A percentile compares a stretch with the other conserved stretches of the same genome.
Conservation (phyloP, 2,797 vertebrate genomes). For the Hapalemur alaotrensis region DNA sequence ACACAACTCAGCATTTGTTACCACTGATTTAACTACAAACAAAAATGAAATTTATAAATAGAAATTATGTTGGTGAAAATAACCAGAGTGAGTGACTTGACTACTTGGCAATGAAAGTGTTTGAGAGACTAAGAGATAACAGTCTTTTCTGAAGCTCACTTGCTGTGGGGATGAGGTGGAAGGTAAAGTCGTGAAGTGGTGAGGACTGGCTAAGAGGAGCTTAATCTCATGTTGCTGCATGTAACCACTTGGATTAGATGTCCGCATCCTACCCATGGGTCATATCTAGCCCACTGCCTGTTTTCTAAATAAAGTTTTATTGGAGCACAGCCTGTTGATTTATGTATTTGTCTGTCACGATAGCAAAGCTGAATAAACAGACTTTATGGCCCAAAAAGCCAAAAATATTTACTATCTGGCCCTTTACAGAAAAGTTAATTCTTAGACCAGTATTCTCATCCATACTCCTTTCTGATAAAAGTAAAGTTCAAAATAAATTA, state of each 20-base stretch:
- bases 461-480: not conserved
- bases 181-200: not conserved
- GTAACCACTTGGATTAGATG: not conserved
- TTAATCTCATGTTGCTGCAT: not conserved
- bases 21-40: not conserved
- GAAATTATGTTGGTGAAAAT: not conserved
- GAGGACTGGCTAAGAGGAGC: not conserved
- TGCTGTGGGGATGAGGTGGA: not conserved
- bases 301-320: not conserved
- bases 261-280: not conserved
- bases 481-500: conserved; percentile 25
- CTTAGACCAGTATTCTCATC: not conserved
- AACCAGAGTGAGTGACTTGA: not conserved
- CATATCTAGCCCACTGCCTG: not conserved
- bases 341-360: not conserved
- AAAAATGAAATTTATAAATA: not conserved
- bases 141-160: not conserved
- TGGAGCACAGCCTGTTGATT: not conserved
- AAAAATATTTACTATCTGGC: not conserved
- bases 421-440: not conserved
- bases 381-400: not conserved
- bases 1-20: conserved; percentile 26
- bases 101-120: not conserved
- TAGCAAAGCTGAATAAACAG: not conserved
- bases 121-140: not conserved